phyloP scores from a whole-genome alignment of 2,797 vertebrate species.

The Cryptoblepharus egeriae region DNA sequence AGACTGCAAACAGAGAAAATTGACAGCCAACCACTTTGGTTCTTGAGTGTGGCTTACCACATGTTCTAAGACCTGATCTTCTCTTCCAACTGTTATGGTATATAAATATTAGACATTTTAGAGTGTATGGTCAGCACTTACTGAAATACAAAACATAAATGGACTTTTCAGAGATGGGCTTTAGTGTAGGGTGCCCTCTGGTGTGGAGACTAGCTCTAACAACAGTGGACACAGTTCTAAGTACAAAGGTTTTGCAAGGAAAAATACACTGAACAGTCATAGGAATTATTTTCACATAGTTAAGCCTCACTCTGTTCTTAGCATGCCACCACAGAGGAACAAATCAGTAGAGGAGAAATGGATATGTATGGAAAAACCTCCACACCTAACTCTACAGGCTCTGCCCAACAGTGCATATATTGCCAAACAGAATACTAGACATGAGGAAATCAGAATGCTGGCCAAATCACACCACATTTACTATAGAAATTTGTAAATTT shows the following conservation, averaged over 20 bases:
- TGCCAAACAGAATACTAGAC: no score
- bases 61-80: not conserved
- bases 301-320: not conserved
- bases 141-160: not conserved
- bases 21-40: not conserved
- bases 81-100: not conserved
- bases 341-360: not conserved
- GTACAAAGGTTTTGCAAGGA: not conserved
- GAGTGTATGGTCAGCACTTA: not conserved
- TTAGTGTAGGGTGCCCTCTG: constrained; percentile 17
- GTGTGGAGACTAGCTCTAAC: constrained; percentile 23
- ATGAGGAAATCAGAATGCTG: no score
- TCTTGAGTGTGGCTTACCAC: not conserved
- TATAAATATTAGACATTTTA: not conserved
- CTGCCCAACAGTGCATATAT: no score
- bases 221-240: not conserved
- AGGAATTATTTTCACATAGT: not conserved
- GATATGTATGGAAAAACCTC: no score
- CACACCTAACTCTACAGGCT: no score
- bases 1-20: not conserved
- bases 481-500: no score
- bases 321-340: not conserved
- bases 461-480: no score
- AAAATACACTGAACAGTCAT: not conserved
- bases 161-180: not conserved